phyloP scores from a whole-genome alignment of 1,140 invertebrate species.

The Dendrolimus kikuchii region DNA sequence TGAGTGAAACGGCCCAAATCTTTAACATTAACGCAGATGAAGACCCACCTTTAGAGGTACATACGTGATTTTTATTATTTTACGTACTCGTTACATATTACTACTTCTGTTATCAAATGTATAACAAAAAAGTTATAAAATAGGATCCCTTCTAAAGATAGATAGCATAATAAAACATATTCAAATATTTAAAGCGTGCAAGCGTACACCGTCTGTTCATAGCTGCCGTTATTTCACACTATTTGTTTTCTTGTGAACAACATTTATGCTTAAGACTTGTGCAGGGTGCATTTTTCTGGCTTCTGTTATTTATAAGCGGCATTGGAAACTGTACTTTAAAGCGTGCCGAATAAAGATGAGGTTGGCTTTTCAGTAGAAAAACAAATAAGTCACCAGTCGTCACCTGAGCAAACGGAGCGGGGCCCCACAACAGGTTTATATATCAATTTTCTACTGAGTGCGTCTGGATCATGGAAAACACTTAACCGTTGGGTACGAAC shows the following conservation, averaged over 20 bases:
- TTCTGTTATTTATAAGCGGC: constrained; percentile 28
- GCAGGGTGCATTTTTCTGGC: constrained; percentile 52
- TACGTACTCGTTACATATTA: too few relatives aligned
- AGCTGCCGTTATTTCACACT: constrained; percentile 41
- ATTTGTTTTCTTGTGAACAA: constrained; percentile 46
- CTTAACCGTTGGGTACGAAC: constrained; percentile 42
- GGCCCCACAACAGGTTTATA: constrained; percentile 56
- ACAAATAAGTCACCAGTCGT: constrained; percentile 46
- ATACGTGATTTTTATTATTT: too few relatives aligned
- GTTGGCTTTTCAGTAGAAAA: constrained; percentile 16
- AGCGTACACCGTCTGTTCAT: constrained; percentile 23
- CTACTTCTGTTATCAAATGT: too few relatives aligned
- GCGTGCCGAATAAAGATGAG: constrained; percentile 16
- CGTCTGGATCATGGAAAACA: constrained; percentile 60
- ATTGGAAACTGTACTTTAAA: constrained; percentile 25
- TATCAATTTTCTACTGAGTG: constrained; percentile 67
- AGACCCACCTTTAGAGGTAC: too few relatives aligned
- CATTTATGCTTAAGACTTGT: constrained; percentile 52
- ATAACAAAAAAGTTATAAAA: too few relatives aligned
- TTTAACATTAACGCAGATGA: too few relatives aligned
- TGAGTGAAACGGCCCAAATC: too few relatives aligned
- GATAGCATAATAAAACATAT: constrained; percentile 15
- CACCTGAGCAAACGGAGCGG: constrained; percentile 52
- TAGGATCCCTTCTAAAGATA: too few relatives aligned
- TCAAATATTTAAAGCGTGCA: constrained; percentile 52